Evolutionary conservation across 2,797 vertebrate genomes (phyloP).

Genomic region (Prunella strophiata): DNA sequence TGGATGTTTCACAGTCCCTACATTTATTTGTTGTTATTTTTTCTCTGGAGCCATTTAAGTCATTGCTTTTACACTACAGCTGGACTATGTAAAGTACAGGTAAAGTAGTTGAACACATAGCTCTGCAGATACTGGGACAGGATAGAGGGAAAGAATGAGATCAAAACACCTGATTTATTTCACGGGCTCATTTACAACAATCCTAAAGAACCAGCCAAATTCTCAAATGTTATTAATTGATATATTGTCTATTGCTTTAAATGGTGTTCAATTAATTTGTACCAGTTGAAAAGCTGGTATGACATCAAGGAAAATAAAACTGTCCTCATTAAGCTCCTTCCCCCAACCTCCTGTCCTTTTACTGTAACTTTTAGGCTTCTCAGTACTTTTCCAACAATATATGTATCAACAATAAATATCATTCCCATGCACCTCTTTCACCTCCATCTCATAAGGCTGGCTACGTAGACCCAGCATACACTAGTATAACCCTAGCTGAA

Average conservation of each 20-base stretch:
- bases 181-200: background rate
- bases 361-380: conserved; percentile 56
- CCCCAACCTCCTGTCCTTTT: conserved; percentile 22
- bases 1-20: conserved; percentile 36
- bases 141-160: conserved; percentile 57
- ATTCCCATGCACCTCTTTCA: conserved; percentile 20
- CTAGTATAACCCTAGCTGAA: conserved; percentile 58
- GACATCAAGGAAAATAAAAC: conserved; percentile 27
- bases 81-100: conserved; percentile 44
- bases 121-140: conserved; percentile 56
- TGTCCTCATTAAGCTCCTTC: background rate
- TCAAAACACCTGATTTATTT: conserved; percentile 24
- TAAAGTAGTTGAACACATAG: conserved; percentile 45
- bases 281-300: conserved; percentile 19
- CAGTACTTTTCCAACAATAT: conserved; percentile 45
- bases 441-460: conserved; percentile 2
- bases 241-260: conserved; percentile 10
- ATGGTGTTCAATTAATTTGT: conserved; percentile 16
- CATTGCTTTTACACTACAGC: conserved; percentile 35
- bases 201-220: background rate
- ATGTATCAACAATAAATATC: conserved; percentile 22
- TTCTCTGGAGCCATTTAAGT: conserved; percentile 11
- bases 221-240: background rate
- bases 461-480: conserved; percentile 39
- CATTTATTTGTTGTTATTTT: background rate